Evolutionary conservation across 2,797 vertebrate species (phyloP).

Genomic region (Eulemur rubriventer): DNA sequence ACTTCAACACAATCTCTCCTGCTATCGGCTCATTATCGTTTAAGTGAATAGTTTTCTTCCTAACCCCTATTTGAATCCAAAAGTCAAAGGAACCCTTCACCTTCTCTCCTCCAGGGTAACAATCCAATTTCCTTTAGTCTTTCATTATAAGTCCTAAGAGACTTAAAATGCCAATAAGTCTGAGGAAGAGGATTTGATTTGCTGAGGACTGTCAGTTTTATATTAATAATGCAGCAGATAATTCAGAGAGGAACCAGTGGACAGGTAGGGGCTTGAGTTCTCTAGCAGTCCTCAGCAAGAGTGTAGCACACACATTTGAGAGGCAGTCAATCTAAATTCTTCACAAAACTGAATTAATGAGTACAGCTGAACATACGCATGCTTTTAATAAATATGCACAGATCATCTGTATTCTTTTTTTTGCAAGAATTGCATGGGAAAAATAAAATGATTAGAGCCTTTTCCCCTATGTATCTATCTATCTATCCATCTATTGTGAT

Average conservation of each 20-base stretch:
- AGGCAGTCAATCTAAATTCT: too few relatives aligned
- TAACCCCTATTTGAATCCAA: neutral
- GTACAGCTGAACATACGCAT: accelerated
- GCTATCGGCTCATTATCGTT: neutral
- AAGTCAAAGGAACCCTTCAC: neutral
- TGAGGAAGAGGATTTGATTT: neutral
- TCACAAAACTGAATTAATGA: neutral
- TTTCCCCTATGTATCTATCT: neutral
- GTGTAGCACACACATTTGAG: accelerated
- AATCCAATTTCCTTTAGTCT: neutral
- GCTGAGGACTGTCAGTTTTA: neutral
- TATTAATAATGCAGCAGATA: accelerated
- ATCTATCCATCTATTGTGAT: too few relatives aligned
- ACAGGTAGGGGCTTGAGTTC: neutral
- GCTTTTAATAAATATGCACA: neutral
- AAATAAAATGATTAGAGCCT: neutral
- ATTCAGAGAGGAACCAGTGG: accelerated
- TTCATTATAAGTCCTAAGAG: neutral
- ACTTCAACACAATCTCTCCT: neutral
- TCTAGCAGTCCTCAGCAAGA: neutral
- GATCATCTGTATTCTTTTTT: neutral
- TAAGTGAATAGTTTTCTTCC: neutral
- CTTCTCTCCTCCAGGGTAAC: neutral
- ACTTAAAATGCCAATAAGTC: neutral
- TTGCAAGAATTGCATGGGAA: neutral